Evolutionary conservation across 2,113 vertebrate genomes (phyloP), one percentile per base, ranked within the genome.

Genomic region (Aspidoscelis tigris): DNA sequence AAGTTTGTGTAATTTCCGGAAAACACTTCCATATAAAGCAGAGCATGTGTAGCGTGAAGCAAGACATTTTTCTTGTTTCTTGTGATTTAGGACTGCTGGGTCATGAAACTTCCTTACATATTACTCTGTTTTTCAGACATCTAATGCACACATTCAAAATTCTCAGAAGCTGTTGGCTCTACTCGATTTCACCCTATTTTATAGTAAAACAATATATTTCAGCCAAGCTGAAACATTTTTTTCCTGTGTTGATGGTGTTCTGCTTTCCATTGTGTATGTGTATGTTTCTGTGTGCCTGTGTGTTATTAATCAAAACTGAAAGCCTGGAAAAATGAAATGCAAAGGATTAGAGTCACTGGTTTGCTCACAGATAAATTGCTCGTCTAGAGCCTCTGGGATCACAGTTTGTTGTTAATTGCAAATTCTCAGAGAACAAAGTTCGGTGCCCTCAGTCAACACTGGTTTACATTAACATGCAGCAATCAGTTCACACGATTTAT

Each of bases 291-390:
- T 64, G 26, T 77, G 65, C 55, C 84, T 87, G 69, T 88, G 55
- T 89, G 86, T 89, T 93, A 91, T 93, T 95, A 93, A 93, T 92
- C 88, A 93, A 88, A 93, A 90, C 82, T 90, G 88, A 94, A 93
- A 92, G 87, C 86, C 88, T 93, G 88, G 87, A 92, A 94, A 93
- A 91, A 93, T 47, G 41, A 93, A 90, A 90, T 87, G 70, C 66
- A 80, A 83, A 85, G 73, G 86, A 86, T 95, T 90, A 93, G 88
- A 85, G 85, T 79, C 8, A 78, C 90, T 91, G 85, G 91, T 86
- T 92, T 83, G 81, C 26, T 50, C 78, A 82, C 84, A 92, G 90
- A 75, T 88, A 90, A 91, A 83, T 93, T 89, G 72, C 50, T 72
- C 39, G 69, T 82, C 77, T 84, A 86, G 78, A 83, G 50, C 58